A percentile compares a stretch with the other conserved stretches of the same genome.
These are phyloP conservation scores for Eulemur coronatus DNA, from an alignment of 2,797 vertebrate genomes.

Conservation along the genomic window DNA sequence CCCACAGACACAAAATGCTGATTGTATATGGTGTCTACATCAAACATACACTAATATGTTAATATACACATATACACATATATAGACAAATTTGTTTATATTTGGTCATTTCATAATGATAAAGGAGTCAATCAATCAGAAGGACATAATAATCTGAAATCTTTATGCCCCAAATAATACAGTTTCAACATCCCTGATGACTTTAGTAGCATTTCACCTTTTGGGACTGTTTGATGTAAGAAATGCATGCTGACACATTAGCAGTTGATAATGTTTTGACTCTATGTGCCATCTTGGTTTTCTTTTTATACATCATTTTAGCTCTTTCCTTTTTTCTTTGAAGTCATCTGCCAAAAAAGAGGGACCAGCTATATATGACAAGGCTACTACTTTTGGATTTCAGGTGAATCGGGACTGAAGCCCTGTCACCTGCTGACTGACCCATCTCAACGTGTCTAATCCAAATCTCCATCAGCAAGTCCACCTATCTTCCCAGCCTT, in stretches of 20 bases:
- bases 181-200: not conserved
- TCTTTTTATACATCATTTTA: not conserved
- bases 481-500: not conserved
- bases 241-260: not conserved
- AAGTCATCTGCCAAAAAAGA: not conserved
- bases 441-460: not conserved
- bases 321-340: not conserved
- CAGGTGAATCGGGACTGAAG: not conserved
- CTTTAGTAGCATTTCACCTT: not conserved
- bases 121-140: not conserved
- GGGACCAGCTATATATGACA: not conserved
- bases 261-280: not conserved
- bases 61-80: not conserved
- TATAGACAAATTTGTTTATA: not conserved
- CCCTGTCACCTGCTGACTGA: not conserved
- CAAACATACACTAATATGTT: not conserved
- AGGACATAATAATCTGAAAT: not conserved
- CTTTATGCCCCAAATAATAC: not conserved
- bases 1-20: not conserved
- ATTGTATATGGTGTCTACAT: not conserved
- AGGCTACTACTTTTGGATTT: conserved; percentile 1
- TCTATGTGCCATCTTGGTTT: not conserved
- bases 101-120: not conserved
- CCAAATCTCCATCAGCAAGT: not conserved
- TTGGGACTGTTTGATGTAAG: not conserved